phyloP scores from a whole-genome alignment of 2,113 vertebrate species.

The Scopus umbretta region DNA sequence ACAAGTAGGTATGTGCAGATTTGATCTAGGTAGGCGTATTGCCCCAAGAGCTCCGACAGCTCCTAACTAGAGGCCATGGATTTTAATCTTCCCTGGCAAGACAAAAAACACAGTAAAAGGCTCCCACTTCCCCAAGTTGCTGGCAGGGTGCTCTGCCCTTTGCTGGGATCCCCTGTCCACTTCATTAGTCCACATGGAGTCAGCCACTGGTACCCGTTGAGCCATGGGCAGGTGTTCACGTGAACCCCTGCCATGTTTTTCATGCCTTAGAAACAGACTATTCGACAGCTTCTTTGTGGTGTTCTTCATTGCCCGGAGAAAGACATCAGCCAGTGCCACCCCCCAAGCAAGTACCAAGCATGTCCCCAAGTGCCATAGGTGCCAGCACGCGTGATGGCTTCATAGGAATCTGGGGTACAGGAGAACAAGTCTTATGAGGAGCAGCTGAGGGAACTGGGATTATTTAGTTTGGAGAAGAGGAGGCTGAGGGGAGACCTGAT shows the following conservation, averaged over 20 bases:
- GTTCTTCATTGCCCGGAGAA: background rate
- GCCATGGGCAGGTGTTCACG: rapidly evolving
- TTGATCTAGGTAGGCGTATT: background rate
- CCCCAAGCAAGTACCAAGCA: background rate
- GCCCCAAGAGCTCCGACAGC: background rate
- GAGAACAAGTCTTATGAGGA: no score
- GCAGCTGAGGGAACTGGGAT: no score
- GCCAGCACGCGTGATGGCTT: background rate
- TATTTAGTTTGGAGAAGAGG: no score
- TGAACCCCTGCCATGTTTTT: background rate
- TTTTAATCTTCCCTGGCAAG: background rate
- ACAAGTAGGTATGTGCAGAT: background rate
- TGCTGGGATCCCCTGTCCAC: background rate
- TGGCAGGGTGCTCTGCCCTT: background rate
- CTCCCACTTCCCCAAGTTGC: background rate
- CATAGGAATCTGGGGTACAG: background rate
- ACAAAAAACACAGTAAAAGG: background rate
- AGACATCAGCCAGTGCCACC: background rate
- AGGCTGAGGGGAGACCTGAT: no score
- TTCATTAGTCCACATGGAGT: rapidly evolving
- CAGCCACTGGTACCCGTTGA: background rate
- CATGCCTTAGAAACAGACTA: background rate
- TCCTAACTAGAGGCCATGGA: background rate
- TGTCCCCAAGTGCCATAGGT: background rate
- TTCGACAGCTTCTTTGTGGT: background rate